Percentiles rank a stretch among this genome's conserved stretches.
Conservation (phyloP, 2,888 invertebrate genomes). For the Scaptomyza caliginosa region DNA sequence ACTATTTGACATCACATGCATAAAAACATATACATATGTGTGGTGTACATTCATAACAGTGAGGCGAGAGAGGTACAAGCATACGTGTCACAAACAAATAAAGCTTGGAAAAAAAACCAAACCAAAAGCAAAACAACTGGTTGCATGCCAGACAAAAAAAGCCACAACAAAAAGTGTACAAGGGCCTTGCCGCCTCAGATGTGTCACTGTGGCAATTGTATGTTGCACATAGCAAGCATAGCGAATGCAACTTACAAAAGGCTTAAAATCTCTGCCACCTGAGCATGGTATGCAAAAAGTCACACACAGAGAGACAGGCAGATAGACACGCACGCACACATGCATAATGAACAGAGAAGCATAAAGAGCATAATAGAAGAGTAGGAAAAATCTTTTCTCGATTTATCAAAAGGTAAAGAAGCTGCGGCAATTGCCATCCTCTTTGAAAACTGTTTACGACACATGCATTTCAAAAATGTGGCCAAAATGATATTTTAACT, state of each 20-base stretch:
- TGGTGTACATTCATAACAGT: background rate
- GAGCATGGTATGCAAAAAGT: background rate
- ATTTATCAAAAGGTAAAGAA: background rate
- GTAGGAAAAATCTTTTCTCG: background rate
- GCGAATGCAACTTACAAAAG: constrained; percentile 30
- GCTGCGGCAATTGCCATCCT: background rate
- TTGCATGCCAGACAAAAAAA: constrained; percentile 14
- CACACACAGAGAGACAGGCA: background rate
- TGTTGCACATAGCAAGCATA: background rate
- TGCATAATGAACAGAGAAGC: background rate
- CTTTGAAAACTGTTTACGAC: background rate
- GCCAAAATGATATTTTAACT: background rate
- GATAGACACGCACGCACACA: background rate
- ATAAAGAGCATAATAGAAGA: background rate
- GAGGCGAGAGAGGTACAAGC: constrained; percentile 31
- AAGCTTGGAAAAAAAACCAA: constrained; percentile 26
- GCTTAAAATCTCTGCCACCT: constrained; percentile 24
- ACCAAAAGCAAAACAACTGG: constrained; percentile 34
- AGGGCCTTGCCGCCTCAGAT: background rate
- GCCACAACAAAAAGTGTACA: background rate
- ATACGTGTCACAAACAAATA: constrained; percentile 21
- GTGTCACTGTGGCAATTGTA: background rate
- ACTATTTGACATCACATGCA: constrained; percentile 7
- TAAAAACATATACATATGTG: too few relatives aligned
- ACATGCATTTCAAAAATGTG: background rate